Conservation (phyloP, 2,888 invertebrate species). For the Autographa gamma region DNA sequence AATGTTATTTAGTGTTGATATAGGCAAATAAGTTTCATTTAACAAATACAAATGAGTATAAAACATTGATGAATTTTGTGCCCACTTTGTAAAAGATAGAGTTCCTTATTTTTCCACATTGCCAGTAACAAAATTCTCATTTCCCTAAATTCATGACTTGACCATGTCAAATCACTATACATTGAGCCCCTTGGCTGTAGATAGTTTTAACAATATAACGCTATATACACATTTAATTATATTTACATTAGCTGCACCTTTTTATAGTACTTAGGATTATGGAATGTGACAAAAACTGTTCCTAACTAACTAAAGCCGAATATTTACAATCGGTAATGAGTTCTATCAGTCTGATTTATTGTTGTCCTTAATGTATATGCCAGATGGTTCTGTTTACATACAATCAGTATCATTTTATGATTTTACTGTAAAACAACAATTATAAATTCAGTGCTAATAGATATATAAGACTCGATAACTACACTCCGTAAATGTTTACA, state of each 20-base stretch:
- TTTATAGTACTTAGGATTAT: constrained; percentile 73
- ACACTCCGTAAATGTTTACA: constrained; percentile 39
- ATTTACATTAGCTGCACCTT: constrained; percentile 84
- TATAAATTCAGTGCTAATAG: constrained; percentile 22
- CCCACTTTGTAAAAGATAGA: background rate
- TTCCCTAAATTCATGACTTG: constrained; percentile 51
- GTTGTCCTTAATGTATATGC: constrained; percentile 47
- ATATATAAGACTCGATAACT: constrained; percentile 25
- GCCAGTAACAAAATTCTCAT: constrained; percentile 22
- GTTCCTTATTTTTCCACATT: constrained; percentile 1
- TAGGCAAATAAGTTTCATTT: background rate
- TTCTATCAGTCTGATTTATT: constrained; percentile 60
- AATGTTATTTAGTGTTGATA: background rate
- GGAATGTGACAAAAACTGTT: constrained; percentile 81
- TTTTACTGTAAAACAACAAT: constrained; percentile 46
- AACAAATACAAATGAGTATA: background rate
- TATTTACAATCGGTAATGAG: constrained; percentile 59
- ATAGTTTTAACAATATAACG: constrained; percentile 65
- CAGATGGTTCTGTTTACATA: constrained; percentile 25
- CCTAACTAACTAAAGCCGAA: constrained; percentile 73
- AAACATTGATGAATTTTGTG: background rate
- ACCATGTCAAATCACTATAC: constrained; percentile 64
- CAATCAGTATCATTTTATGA: constrained; percentile 40
- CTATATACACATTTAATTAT: constrained; percentile 81
- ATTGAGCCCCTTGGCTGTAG: constrained; percentile 62